Conservation (phyloP, 2,113 vertebrate genomes). For the Fregetta grallaria region DNA sequence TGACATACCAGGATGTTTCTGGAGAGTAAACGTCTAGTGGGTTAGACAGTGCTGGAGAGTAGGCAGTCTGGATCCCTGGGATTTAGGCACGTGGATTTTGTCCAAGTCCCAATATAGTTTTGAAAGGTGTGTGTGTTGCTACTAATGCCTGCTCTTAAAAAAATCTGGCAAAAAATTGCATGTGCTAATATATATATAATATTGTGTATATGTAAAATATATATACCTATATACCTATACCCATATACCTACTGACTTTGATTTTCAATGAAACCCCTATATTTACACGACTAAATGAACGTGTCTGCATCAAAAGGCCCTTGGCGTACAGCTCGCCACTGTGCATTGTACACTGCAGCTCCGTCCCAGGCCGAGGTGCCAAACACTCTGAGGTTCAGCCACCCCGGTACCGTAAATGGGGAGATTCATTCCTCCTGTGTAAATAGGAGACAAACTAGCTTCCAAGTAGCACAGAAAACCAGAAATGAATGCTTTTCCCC, state of each 20-base stretch:
- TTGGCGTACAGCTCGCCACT: not conserved
- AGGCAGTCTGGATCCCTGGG: not conserved
- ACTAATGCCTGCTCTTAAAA: not conserved
- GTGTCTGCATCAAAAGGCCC: not conserved
- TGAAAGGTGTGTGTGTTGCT: not conserved
- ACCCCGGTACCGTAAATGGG: not conserved
- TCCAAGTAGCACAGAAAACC: not conserved
- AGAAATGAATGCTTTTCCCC: not conserved
- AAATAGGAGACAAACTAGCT: not conserved
- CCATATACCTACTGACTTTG: not conserved
- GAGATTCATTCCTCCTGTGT: not conserved
- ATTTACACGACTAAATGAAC: not conserved
- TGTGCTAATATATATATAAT: not conserved
- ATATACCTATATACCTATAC: not conserved
- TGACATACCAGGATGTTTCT: not conserved
- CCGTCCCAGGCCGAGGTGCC: not conserved
- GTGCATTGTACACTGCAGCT: not conserved
- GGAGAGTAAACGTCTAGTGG: not conserved
- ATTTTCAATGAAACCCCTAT: not conserved
- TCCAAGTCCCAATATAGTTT: not conserved
- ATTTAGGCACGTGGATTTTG: not conserved
- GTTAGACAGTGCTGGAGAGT: not conserved
- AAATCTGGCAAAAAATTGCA: not conserved
- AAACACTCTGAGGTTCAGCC: not conserved
- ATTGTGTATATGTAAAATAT: no score